These are phyloP conservation scores for Orthosia gothica DNA, from an alignment of 2,888 invertebrate genomes.

Conservation along the genomic window DNA sequence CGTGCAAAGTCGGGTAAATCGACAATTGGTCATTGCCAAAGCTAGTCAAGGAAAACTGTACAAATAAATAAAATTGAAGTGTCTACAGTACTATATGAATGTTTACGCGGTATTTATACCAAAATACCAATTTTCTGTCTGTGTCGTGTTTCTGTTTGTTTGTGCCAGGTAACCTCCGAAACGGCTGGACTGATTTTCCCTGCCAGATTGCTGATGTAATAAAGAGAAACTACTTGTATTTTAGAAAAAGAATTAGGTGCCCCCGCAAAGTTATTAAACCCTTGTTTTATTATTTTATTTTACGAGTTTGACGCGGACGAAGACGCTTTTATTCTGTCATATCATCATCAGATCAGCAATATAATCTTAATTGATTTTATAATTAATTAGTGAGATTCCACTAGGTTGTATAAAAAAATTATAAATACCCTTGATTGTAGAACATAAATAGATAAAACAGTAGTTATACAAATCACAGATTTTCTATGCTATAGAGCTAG, in stretches of 20 bases:
- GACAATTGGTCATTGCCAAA: conserved; percentile 60
- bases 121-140: too few relatives aligned
- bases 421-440: neutral
- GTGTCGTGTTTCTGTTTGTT: neutral
- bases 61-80: too few relatives aligned
- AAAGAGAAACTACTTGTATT: too few relatives aligned
- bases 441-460: neutral
- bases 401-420: neutral
- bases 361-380: neutral
- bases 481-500: neutral
- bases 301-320: too few relatives aligned
- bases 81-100: too few relatives aligned
- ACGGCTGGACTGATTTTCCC: too few relatives aligned
- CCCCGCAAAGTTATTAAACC: too few relatives aligned
- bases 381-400: neutral
- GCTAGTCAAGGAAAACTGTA: conserved; percentile 53
- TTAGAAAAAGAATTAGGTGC: too few relatives aligned
- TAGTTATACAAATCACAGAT: neutral
- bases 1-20: conserved; percentile 59
- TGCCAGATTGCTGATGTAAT: too few relatives aligned
- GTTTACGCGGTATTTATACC: too few relatives aligned
- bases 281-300: too few relatives aligned
- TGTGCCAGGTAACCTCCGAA: neutral
- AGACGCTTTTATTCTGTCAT: too few relatives aligned
- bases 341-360: neutral